Conservation (phyloP, 2,113 vertebrate genomes). For the Chaetorhynchus papuensis region DNA sequence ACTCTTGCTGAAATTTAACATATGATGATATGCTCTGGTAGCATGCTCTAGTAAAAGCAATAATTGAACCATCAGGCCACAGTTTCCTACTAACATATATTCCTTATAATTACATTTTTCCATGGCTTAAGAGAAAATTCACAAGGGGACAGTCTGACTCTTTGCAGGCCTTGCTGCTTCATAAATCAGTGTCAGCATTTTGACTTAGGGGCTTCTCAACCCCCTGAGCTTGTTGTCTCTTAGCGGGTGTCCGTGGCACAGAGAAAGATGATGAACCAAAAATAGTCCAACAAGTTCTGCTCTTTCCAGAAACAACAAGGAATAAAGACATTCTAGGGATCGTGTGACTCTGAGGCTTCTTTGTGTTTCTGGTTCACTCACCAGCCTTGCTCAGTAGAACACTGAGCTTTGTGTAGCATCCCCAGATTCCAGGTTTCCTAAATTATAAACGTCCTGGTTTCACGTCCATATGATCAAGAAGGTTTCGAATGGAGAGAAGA, state of each 20-base stretch:
- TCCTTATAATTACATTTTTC: conserved; percentile 36
- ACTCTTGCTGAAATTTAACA: background rate
- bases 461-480: background rate
- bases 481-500: background rate
- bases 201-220: background rate
- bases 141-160: background rate
- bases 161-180: background rate
- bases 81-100: background rate
- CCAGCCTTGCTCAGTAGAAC: background rate
- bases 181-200: conserved; percentile 24
- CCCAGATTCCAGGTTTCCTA: background rate
- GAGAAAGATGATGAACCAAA: background rate
- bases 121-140: conserved; percentile 10
- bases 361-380: background rate
- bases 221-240: background rate
- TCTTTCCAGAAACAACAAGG: background rate
- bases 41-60: background rate
- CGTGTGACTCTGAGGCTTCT: background rate
- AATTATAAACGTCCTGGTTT: background rate
- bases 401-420: background rate
- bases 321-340: background rate
- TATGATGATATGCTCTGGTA: background rate
- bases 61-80: conserved; percentile 6
- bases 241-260: background rate
- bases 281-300: background rate